Conservation (phyloP, 1,140 invertebrate species). For the Drosophila eugracilis region DNA sequence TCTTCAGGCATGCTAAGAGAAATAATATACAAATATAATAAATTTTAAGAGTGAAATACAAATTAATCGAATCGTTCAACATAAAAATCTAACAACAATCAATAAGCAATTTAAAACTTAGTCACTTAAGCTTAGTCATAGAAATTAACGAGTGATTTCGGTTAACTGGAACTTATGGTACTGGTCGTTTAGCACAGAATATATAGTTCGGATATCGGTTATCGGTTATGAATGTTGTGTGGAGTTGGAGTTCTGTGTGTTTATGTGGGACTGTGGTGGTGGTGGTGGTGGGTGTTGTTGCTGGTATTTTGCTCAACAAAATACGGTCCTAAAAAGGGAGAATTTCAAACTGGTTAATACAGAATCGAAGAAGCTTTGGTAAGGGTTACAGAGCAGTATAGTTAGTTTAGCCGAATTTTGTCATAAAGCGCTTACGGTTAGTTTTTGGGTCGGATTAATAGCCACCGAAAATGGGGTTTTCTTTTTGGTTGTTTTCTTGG, state of each 20-base stretch:
- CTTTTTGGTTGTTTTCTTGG: background rate
- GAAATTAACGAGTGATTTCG: conserved; percentile 55
- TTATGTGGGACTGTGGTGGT: conserved; percentile 46
- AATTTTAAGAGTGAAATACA: background rate
- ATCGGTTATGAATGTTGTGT: conserved; percentile 39
- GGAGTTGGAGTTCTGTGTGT: conserved; percentile 47
- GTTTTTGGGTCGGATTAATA: conserved; percentile 18
- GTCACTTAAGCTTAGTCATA: conserved; percentile 12
- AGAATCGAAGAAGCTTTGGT: conserved; percentile 13
- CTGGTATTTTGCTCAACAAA: conserved; percentile 59
- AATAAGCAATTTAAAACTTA: conserved; percentile 19
- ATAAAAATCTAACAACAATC: conserved; percentile 75
- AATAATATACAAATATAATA: conserved; percentile 21
- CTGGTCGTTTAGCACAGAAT: conserved; percentile 26
- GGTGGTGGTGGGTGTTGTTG: conserved; percentile 49
- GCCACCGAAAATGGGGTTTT: conserved; percentile 17
- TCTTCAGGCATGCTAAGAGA: conserved; percentile 7
- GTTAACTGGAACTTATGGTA: conserved; percentile 30
- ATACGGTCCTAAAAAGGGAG: conserved; percentile 55
- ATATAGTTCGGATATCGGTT: conserved; percentile 27
- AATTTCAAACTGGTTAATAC: conserved; percentile 47
- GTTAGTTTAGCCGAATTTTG: conserved; percentile 19
- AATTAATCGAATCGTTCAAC: conserved; percentile 19
- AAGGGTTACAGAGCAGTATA: conserved; percentile 9
- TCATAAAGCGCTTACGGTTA: conserved; percentile 33